These are phyloP conservation scores for Globia sparganii DNA, from an alignment of 2,888 invertebrate genomes.

Conservation along the genomic window DNA sequence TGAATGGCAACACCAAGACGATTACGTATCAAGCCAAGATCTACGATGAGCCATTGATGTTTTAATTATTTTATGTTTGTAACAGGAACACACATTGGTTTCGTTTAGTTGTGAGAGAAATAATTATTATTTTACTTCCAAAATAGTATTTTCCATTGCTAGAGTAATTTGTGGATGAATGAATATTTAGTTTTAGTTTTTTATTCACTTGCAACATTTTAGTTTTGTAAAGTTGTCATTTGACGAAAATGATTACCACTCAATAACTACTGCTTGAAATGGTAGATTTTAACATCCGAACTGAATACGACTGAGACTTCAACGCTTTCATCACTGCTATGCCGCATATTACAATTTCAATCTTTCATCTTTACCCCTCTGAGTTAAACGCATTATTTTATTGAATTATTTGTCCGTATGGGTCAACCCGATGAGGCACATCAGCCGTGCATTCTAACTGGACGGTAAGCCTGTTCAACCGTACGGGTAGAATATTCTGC, in stretches of 20 bases:
- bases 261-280: slow-evolving; percentile 5
- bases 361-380: neutral
- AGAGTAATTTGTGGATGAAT: neutral
- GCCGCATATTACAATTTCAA: neutral
- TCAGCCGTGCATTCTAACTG: neutral
- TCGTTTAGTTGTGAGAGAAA: neutral
- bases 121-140: neutral
- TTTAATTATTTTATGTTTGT: neutral
- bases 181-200: neutral
- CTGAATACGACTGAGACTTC: neutral
- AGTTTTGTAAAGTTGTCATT: slow-evolving; percentile 36
- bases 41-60: neutral
- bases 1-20: slow-evolving; percentile 16
- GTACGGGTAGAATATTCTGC: no score
- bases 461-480: no score
- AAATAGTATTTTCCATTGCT: neutral
- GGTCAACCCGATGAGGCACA: neutral
- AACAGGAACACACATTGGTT: neutral
- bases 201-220: slow-evolving; percentile 38
- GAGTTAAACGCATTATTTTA: neutral
- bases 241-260: slow-evolving; percentile 23
- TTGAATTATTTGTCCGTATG: neutral
- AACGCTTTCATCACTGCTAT: neutral
- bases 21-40: neutral
- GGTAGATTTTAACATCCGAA: slow-evolving; percentile 20